A percentile compares a stretch with the other conserved stretches of the same genome.
These are phyloP conservation scores for Rousettus madagascariensis DNA, from an alignment of 2,797 vertebrate genomes.

Conservation along the genomic window DNA sequence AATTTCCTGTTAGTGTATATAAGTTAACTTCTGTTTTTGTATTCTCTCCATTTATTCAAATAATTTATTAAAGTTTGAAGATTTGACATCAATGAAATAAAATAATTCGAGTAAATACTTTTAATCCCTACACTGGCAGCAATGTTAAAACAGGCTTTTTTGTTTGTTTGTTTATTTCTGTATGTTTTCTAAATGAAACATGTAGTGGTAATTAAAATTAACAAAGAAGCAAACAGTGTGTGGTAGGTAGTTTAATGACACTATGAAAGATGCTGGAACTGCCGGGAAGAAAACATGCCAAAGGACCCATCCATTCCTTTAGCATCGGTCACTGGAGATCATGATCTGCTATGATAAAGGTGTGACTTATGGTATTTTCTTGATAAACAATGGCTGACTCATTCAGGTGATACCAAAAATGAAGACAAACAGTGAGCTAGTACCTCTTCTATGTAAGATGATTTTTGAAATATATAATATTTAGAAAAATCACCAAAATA, in stretches of 20 bases:
- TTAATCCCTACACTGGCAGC: not conserved
- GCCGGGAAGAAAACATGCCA: not conserved
- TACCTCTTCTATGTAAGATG: not conserved
- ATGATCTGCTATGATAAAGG: slow-evolving; percentile 37
- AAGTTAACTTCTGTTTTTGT: not conserved
- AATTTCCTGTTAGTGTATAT: not conserved
- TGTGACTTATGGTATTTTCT: slow-evolving; percentile 55
- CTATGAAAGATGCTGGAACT: not conserved
- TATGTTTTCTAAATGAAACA: not conserved
- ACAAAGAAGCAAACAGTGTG: not conserved
- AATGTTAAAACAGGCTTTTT: not conserved
- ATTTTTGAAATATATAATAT: not conserved
- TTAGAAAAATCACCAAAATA: not conserved
- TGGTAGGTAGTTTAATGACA: not conserved
- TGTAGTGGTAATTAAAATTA: not conserved
- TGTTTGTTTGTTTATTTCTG: not conserved
- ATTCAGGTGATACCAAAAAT: not conserved
- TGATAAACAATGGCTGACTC: slow-evolving; percentile 62
- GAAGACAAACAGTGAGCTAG: not conserved
- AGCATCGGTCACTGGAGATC: not conserved
- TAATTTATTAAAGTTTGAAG: slow-evolving; percentile 12
- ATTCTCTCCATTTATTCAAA: not conserved
- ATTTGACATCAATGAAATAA: not conserved
- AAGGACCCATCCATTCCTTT: not conserved
- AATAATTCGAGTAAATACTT: not conserved